Conservation (phyloP, 2,888 invertebrate genomes). For the Andrena chrysosceles region DNA sequence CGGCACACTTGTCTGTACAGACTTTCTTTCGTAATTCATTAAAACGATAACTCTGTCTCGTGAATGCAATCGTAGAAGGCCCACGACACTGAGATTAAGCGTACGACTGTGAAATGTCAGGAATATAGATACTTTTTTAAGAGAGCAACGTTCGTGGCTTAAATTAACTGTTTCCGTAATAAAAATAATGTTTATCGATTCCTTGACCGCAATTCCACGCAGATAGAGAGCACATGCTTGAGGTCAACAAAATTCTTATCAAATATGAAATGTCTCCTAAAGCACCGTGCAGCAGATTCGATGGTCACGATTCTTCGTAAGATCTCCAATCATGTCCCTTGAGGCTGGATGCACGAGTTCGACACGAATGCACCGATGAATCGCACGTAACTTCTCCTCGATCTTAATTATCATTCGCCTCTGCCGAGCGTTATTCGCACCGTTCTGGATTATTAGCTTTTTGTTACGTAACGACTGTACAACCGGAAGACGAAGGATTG, state of each 20-base stretch:
- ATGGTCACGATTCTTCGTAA: background rate
- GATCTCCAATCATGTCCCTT: background rate
- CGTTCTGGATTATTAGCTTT: constrained; percentile 20
- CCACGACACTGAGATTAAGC: background rate
- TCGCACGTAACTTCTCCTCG: background rate
- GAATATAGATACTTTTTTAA: background rate
- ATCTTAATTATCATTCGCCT: constrained; percentile 21
- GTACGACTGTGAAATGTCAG: background rate
- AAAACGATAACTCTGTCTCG: background rate
- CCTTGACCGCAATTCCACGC: background rate
- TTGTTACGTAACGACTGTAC: constrained; percentile 28
- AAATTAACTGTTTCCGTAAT: background rate
- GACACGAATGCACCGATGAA: background rate
- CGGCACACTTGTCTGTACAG: background rate
- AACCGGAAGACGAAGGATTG: constrained; percentile 40
- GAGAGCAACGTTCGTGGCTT: background rate
- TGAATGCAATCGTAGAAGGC: background rate
- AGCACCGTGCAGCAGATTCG: background rate
- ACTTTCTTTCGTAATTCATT: constrained; percentile 9
- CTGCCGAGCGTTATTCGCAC: constrained; percentile 18
- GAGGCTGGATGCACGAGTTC: constrained; percentile 6
- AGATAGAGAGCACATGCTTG: background rate
- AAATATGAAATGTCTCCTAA: background rate
- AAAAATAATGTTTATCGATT: background rate
- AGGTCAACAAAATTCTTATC: background rate